Percentiles rank a stretch among this genome's conserved stretches.
phyloP scores from a whole-genome alignment of 2,113 vertebrate genomes.

The Porphyrio hochstetteri region DNA sequence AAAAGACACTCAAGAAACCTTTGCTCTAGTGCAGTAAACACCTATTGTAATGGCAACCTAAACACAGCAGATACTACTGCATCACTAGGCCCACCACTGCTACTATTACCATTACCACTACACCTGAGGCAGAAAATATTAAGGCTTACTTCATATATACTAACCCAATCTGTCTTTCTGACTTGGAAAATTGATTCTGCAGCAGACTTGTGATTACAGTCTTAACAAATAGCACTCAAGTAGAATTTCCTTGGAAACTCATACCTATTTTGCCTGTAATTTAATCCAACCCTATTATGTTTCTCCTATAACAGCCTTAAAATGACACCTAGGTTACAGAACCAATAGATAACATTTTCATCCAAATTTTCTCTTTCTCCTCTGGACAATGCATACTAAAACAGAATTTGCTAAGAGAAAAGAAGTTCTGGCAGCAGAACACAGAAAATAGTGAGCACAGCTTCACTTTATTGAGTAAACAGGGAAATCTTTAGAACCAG shows the following conservation, averaged over 20 bases:
- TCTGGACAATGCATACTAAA: neutral
- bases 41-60: neutral
- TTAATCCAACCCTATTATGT: neutral
- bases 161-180: neutral
- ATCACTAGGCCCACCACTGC: neutral
- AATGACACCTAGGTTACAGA: neutral
- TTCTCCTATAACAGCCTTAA: neutral
- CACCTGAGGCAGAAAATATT: neutral
- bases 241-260: neutral
- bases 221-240: neutral
- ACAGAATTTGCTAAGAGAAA: neutral
- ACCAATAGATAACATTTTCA: neutral
- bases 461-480: neutral
- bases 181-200: neutral
- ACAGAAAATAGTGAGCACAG: neutral
- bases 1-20: neutral
- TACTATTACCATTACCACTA: fast-evolving
- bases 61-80: neutral
- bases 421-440: neutral
- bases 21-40: neutral
- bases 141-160: neutral
- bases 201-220: neutral
- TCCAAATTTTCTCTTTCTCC: neutral
- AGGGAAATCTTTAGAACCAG: neutral
- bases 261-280: neutral